Base-by-base conservation (phyloP, 2,888 invertebrate species). In the Autographa pulchrina region DNA sequence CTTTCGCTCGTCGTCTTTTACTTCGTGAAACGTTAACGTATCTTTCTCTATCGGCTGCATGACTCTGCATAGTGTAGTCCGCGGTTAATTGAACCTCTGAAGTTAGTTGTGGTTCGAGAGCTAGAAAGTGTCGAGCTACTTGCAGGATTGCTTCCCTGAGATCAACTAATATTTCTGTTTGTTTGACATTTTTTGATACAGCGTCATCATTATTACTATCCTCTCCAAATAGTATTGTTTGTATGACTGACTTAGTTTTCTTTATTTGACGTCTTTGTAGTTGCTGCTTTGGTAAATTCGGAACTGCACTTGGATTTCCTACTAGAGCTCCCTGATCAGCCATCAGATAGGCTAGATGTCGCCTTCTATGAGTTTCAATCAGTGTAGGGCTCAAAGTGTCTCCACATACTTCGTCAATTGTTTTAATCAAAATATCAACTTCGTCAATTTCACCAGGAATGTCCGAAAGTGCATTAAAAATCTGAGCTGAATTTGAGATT, bases 111-210 rank as follows among this genome's bases (percentile, higher is more conserved):
- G 99, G 98, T 94, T 99, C 99, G 58, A 99, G 97, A 72, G 98
- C 98, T 81, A 99, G 97, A 93, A 99, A 99, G 95, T 99, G 99
- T 41, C 99, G 96, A 31, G 99, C 98, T 62, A 97, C 97, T 96
- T 97, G 99, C 68, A 99, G 96, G 84, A 99, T 99, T 41, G 99
- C 98, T 95, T 99, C 99, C 82, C 99, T 97, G 66, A 99, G 96
- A 95, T 99, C 99, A n/a, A 99, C 99, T 80, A 99, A 96, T 87
- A 99, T 98, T 96, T 99, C 99, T 85, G 99, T 99, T 96, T 99
- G 99, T 77, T 98, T 97, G 65, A 99, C 98, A 96, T 99, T 99
- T 93, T 99, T 99, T 75, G 98, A 98, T 90, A 99, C 98, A 16
- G 98, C 96, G 91, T 98, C 98, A 83, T 99, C 98, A 87, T 97